Percentiles rank a stretch among this genome's conserved stretches.
Evolutionary conservation across 2,113 vertebrate genomes (phyloP).

Genomic region (Caloenas nicobarica): DNA sequence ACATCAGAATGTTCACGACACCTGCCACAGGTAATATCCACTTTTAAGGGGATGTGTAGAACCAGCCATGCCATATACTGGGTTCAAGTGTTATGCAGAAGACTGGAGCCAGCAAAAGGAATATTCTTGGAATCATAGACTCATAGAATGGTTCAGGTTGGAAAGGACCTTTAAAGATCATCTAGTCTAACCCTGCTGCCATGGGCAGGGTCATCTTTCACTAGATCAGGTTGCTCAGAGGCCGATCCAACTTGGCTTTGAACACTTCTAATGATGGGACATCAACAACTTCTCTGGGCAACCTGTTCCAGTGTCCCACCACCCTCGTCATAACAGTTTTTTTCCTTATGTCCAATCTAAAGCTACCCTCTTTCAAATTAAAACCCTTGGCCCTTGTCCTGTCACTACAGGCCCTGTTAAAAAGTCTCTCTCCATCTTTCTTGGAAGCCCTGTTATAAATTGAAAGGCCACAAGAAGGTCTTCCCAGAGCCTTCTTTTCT

Average conservation of each 20-base stretch:
- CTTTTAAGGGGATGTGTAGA: not conserved
- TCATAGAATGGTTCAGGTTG: not conserved
- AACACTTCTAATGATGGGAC: not conserved
- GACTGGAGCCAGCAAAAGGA: not conserved
- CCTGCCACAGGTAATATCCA: not conserved
- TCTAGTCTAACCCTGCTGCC: not conserved
- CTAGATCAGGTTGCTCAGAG: not conserved
- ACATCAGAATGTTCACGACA: not conserved
- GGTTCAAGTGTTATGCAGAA: not conserved
- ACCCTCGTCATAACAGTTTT: not conserved
- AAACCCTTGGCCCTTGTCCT: not conserved
- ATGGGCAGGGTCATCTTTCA: not conserved
- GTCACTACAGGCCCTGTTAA: not conserved
- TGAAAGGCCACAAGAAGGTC: not conserved
- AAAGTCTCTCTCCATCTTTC: not conserved
- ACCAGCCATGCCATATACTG: not conserved
- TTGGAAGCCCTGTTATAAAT: not conserved
- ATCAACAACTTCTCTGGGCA: not conserved
- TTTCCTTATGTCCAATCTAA: not conserved
- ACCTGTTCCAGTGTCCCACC: not conserved
- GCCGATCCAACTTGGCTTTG: not conserved
- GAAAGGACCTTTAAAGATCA: not conserved
- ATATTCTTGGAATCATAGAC: not conserved
- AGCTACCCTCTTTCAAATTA: not conserved
- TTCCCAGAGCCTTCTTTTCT: not conserved